phyloP scores from a whole-genome alignment of 2,888 invertebrate genomes.

The Ctenicera cuprea region DNA sequence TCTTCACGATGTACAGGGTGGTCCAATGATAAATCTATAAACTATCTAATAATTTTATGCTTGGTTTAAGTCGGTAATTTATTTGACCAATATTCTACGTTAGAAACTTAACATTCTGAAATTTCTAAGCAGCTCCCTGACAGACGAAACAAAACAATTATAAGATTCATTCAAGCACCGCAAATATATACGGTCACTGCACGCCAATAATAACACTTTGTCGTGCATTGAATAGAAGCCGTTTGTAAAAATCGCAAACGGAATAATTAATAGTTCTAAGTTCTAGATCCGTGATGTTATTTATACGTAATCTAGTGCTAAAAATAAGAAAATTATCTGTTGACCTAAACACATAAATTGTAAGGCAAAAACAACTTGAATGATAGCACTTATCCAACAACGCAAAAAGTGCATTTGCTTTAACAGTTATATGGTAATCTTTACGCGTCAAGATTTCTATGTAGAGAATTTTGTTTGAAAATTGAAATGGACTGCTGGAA shows the following conservation, averaged over 20 bases:
- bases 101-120: no score
- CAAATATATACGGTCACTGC: slow-evolving; percentile 1
- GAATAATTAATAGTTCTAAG: slow-evolving; percentile 12
- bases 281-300: slow-evolving; percentile 12
- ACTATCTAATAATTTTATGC: no score
- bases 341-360: slow-evolving; percentile 21
- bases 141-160: neutral
- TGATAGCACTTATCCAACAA: slow-evolving; percentile 5
- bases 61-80: neutral
- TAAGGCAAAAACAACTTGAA: neutral
- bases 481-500: neutral
- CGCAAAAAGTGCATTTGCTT: slow-evolving; percentile 20
- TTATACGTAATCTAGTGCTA: neutral
- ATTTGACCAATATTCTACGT: no score
- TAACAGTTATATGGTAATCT: neutral
- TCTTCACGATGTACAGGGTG: no score
- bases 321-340: slow-evolving; percentile 19
- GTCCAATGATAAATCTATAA: neutral
- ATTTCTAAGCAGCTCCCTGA: no score
- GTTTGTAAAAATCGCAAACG: neutral
- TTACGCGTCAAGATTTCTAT: neutral
- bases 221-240: neutral
- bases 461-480: neutral
- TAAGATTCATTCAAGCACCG: neutral
- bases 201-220: neutral